These are phyloP conservation scores for Berghia stephanieae DNA, from an alignment of 1,140 invertebrate species.

Conservation along the genomic window DNA sequence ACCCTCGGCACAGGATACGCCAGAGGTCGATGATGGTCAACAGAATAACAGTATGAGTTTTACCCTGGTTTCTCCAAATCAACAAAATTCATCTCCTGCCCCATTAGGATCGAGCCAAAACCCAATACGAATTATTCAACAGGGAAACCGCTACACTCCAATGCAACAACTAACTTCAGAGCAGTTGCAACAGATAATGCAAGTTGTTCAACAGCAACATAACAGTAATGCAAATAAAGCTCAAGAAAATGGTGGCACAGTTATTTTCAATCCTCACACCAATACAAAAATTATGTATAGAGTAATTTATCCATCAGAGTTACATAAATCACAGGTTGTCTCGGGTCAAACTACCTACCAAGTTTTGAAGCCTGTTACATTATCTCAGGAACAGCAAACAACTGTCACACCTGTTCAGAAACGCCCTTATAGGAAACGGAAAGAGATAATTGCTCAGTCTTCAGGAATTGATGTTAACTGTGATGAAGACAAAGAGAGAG, in stretches of 20 bases:
- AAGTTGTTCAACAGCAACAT: constrained; percentile 70
- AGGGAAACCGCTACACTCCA: constrained; percentile 72
- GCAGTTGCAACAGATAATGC: constrained; percentile 74
- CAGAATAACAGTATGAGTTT: constrained; percentile 29
- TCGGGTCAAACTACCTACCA: constrained; percentile 27
- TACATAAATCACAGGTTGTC: constrained; percentile 51
- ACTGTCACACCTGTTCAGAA: constrained; percentile 33
- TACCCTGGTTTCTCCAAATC: constrained; percentile 49
- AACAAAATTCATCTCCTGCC: constrained; percentile 59
- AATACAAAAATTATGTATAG: constrained; percentile 73
- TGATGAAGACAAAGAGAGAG: constrained; percentile 62
- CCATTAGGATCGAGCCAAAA: constrained; percentile 73
- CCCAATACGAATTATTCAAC: constrained; percentile 75
- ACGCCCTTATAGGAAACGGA: constrained; percentile 52
- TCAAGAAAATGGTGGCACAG: constrained; percentile 58
- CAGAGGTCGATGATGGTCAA: neutral
- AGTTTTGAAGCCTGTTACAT: constrained; percentile 27
- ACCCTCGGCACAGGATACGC: too few species aligned
- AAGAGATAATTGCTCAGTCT: constrained; percentile 26
- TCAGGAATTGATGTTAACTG: constrained; percentile 38
- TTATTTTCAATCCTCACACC: constrained; percentile 70
- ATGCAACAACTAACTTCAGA: constrained; percentile 72
- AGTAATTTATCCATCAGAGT: constrained; percentile 67
- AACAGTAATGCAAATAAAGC: constrained; percentile 58
- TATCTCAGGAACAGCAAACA: constrained; percentile 41